Conservation (phyloP, 2,113 vertebrate genomes). For the Thunnus thynnus region DNA sequence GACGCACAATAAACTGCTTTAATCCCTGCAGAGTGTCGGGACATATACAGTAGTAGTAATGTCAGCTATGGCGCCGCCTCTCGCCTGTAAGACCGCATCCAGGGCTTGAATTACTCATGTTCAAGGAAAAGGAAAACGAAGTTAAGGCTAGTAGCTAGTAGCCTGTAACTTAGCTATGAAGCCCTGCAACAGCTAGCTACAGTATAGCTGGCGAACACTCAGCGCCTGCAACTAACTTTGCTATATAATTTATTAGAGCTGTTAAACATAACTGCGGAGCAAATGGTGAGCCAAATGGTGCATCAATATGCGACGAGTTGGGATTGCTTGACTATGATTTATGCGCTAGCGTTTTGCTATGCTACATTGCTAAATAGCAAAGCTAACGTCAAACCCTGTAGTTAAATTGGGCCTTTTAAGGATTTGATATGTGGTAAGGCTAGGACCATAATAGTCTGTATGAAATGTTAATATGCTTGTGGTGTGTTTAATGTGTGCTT, state of each 20-base stretch:
- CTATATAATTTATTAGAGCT: background rate
- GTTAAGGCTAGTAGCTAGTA: constrained; percentile 63
- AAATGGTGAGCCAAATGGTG: constrained; percentile 64
- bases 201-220: background rate
- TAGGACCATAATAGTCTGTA: accelerated
- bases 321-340: constrained; percentile 29
- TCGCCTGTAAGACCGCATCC: constrained; percentile 50
- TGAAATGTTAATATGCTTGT: background rate
- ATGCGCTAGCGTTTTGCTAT: constrained; percentile 50
- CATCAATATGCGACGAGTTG: background rate
- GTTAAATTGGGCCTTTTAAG: too few species aligned
- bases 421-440: background rate
- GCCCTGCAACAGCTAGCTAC: constrained; percentile 7
- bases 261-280: constrained; percentile 36
- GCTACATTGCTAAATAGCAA: constrained; percentile 38
- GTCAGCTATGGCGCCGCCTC: background rate
- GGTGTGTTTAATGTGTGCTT: background rate
- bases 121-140: constrained; percentile 49
- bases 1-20: background rate
- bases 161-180: constrained; percentile 50
- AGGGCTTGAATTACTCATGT: accelerated
- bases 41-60: too few species aligned
- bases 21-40: too few species aligned
- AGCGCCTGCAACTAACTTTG: background rate
- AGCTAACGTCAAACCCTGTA: constrained; percentile 11